A percentile compares a stretch with the other conserved stretches of the same genome.
These are phyloP conservation scores for Eudyptes chrysolophus DNA, from an alignment of 2,113 vertebrate species.

Conservation along the genomic window DNA sequence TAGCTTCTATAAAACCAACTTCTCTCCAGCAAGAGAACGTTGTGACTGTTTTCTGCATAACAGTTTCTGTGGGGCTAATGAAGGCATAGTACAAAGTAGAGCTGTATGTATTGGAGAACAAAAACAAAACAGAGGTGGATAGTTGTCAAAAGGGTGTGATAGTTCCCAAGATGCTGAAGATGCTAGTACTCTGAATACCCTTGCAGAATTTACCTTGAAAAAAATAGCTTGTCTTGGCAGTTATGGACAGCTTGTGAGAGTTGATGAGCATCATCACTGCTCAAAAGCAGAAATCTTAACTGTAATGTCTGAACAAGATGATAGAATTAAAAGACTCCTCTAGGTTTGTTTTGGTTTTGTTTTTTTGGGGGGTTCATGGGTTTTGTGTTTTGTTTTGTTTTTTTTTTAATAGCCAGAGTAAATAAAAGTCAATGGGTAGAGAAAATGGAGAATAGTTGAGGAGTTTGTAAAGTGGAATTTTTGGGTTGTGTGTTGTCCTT, in stretches of 20 bases:
- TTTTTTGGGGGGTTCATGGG: neutral
- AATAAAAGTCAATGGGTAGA: neutral
- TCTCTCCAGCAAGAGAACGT: neutral
- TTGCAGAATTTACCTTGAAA: neutral
- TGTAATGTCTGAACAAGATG: neutral
- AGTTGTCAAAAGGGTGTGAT: neutral
- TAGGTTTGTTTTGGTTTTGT: neutral
- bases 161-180: neutral
- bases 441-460: neutral
- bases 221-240: neutral
- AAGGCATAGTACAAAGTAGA: neutral
- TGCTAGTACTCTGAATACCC: neutral
- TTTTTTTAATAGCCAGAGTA: neutral
- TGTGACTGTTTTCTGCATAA: neutral
- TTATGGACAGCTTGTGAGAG: neutral
- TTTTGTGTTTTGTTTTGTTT: neutral
- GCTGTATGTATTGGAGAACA: neutral
- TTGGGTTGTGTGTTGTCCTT: neutral
- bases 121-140: neutral
- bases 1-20: neutral
- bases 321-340: neutral
- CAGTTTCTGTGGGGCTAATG: neutral
- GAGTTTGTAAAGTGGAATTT: neutral
- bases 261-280: neutral
- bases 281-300: neutral